Base-by-base conservation (phyloP, 2,888 invertebrate species). In the Luperina nickerlii region DNA sequence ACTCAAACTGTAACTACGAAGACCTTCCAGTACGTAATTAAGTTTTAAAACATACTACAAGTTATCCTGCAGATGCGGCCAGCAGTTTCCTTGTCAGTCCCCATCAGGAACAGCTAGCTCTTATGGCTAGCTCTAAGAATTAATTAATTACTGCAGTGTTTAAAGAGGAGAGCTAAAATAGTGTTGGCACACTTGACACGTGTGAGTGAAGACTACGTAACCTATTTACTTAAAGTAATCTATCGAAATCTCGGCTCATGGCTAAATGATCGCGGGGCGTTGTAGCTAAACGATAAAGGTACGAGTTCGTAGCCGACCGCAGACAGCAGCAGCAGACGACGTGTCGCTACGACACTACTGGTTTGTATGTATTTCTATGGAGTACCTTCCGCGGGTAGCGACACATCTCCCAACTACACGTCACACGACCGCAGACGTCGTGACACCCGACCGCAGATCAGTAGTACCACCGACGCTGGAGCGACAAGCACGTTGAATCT, bases 121-220 rank as follows among this genome's bases (percentile, higher is more conserved):
- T 73, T 32, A 32, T 32, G 32, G 32, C 32, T 65, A 79, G 81
- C 87, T 81, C 74, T 74, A 65, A 79, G 77, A 78, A 78, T 84
- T 88, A 88, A 89, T 90, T 90, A 90, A 88, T 90, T 89, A 87
- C 79, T 81, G 76, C 68, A 81, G 63, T 60, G 24, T 63, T 20
- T 38, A 65, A 69, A 78, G 57, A 60, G 20, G 42, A 76, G 15
- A 62, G n/a, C 27, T 70, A 42, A 45, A 18, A 38, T 42, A 62
- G 45, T 77, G 67, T 48, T 18, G 60, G 73, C 73, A n/a, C n/a
- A n/a, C n/a, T n/a, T n/a, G n/a, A n/a, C n/a, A 78, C 38, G 60
- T 73, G 69, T 32, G 38, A 65, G 6, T 63, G 45, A 67, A 75
- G 15, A 71, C 54, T n/a, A 27, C 20, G 32, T 15, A 3, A 57